These are phyloP conservation scores for Aulostomus chinensis DNA, from an alignment of 2,797 vertebrate species.

Conservation along the genomic window DNA sequence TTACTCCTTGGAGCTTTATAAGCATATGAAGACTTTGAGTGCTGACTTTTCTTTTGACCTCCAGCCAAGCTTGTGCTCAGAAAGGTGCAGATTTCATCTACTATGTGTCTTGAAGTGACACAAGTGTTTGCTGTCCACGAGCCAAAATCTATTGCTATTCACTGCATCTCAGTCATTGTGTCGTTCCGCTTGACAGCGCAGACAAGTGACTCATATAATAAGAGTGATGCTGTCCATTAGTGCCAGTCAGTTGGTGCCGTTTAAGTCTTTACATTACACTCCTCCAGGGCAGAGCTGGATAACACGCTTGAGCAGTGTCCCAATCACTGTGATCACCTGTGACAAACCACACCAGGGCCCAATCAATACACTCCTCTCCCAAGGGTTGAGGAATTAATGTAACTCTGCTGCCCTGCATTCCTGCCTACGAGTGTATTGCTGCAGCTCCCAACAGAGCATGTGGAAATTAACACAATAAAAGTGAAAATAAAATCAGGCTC, in stretches of 20 bases:
- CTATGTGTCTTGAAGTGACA: constrained; percentile 10
- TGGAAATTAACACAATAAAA: neutral
- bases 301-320: constrained; percentile 66
- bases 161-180: constrained; percentile 29
- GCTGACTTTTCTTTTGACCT: constrained; percentile 11
- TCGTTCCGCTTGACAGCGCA: constrained; percentile 22
- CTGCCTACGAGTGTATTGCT: constrained; percentile 12
- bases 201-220: constrained; percentile 53
- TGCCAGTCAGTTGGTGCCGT: constrained; percentile 58
- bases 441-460: neutral
- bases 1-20: constrained; percentile 1
- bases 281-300: constrained; percentile 45
- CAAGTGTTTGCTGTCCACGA: constrained; percentile 4
- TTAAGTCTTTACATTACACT: constrained; percentile 42
- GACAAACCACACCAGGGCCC: constrained; percentile 64
- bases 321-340: constrained; percentile 74
- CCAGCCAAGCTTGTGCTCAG: constrained; percentile 17
- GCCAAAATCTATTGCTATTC: constrained; percentile 10
- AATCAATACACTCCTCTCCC: constrained; percentile 63
- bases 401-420: constrained; percentile 24
- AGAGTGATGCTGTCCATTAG: constrained; percentile 55
- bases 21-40: neutral
- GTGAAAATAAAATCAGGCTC: neutral
- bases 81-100: constrained; percentile 11
- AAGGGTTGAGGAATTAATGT: constrained; percentile 56